phyloP scores from a whole-genome alignment of 2,113 vertebrate genomes.

The Sinocyclocheilus grahami region DNA sequence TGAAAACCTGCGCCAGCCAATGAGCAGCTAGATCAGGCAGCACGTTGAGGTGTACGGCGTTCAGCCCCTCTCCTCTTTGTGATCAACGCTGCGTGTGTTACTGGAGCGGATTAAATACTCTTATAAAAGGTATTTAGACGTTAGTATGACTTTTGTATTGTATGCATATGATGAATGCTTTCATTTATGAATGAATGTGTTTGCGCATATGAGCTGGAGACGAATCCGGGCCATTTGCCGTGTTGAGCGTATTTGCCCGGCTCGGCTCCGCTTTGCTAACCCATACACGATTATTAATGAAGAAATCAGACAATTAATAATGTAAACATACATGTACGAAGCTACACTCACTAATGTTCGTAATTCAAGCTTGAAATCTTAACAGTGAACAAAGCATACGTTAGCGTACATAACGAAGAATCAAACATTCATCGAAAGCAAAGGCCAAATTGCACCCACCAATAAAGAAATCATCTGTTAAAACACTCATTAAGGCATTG shows the following conservation, averaged over 20 bases:
- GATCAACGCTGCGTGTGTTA: conserved; percentile 41
- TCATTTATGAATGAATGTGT: background rate
- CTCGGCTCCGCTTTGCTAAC: background rate
- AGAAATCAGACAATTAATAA: background rate
- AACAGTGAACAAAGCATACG: background rate
- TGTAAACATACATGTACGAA: background rate
- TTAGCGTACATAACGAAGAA: background rate
- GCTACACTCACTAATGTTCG: background rate
- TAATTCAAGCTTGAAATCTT: background rate
- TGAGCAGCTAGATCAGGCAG: background rate
- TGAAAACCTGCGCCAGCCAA: background rate
- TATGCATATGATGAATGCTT: background rate
- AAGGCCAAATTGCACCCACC: background rate
- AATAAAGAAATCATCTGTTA: background rate
- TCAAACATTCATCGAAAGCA: background rate
- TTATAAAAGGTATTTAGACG: conserved; percentile 8
- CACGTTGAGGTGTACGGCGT: background rate
- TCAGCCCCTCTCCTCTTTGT: conserved; percentile 51
- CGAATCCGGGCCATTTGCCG: background rate
- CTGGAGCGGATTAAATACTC: conserved; percentile 17
- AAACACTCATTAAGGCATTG: background rate
- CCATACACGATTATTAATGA: background rate
- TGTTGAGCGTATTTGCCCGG: background rate
- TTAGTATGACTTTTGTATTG: background rate
- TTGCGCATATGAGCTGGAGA: background rate